Evolutionary conservation across 1,140 invertebrate species (phyloP).

Genomic region (Apis cerana): DNA sequence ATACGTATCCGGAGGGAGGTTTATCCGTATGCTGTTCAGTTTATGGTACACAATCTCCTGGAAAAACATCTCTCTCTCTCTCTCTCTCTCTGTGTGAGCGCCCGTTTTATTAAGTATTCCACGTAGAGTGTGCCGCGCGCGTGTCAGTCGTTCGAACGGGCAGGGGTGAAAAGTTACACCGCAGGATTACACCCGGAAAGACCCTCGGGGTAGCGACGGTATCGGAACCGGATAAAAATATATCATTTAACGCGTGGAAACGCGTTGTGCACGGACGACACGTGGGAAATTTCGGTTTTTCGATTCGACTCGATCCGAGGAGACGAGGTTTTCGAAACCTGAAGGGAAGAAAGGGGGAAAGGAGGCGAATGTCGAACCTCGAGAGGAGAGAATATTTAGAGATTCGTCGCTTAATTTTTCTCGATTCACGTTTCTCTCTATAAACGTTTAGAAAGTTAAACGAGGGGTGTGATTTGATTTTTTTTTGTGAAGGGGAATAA

Average conservation of each 20-base stretch:
- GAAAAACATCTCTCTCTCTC: conserved; percentile 27
- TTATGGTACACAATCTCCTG: conserved; percentile 27
- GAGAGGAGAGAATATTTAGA: not conserved
- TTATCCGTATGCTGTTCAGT: conserved; percentile 27
- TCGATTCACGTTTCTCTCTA: too few species aligned
- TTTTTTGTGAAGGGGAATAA: too few species aligned
- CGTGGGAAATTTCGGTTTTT: conserved; percentile 34
- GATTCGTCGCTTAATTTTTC: not conserved
- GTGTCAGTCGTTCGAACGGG: conserved; percentile 45
- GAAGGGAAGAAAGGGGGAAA: not conserved
- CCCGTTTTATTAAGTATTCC: conserved; percentile 48
- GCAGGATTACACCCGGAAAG: conserved; percentile 39
- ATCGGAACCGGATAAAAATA: conserved; percentile 41
- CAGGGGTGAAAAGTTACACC: conserved; percentile 44
- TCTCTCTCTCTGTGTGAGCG: not conserved
- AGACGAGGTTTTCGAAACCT: not conserved
- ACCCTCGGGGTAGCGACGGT: conserved; percentile 10
- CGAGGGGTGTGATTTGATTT: not conserved
- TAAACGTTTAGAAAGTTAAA: not conserved
- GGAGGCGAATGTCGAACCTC: too few species aligned
- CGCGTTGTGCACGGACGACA: conserved; percentile 4
- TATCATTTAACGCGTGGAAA: conserved; percentile 43
- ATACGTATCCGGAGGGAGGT: conserved; percentile 12
- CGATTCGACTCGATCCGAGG: not conserved
- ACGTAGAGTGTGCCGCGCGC: conserved; percentile 34